A percentile compares a stretch with the other conserved stretches of the same genome.
Evolutionary conservation across 2,113 vertebrate species (phyloP).

Genomic region (Orientallactaga bullata): DNA sequence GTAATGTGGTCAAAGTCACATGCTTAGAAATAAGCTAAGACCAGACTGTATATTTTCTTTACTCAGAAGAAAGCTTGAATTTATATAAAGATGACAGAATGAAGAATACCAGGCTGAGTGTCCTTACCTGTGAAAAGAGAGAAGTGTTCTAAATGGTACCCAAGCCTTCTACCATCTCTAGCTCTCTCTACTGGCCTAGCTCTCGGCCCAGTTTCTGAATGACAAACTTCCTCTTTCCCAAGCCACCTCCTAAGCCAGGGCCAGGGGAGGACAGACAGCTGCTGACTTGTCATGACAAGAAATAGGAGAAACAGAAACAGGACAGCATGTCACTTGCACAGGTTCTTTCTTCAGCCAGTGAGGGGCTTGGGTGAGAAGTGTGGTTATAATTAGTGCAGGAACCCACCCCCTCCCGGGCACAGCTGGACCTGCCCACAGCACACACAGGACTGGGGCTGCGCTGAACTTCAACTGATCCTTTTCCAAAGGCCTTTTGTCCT

Average conservation of each 20-base stretch:
- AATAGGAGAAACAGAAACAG: slow-evolving; percentile 64
- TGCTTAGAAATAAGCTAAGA: neutral
- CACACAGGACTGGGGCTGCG: neutral
- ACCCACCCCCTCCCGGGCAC: neutral
- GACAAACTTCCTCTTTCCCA: neutral
- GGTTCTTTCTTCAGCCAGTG: slow-evolving; percentile 66
- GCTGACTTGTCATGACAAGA: slow-evolving; percentile 65
- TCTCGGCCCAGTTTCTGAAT: neutral
- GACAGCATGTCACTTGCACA: slow-evolving; percentile 43
- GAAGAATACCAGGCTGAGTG: neutral
- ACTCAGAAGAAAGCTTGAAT: neutral
- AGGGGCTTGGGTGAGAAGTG: slow-evolving; percentile 54
- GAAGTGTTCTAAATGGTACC: neutral
- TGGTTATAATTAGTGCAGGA: slow-evolving; percentile 61
- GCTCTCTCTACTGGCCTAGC: neutral
- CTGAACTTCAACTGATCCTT: slow-evolving; percentile 37
- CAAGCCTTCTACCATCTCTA: neutral
- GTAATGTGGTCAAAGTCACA: neutral
- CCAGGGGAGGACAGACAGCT: slow-evolving; percentile 49
- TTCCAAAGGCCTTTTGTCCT: slow-evolving; percentile 52
- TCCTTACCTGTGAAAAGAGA: slow-evolving; percentile 19
- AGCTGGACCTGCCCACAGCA: neutral
- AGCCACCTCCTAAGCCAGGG: neutral
- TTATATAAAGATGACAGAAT: neutral
- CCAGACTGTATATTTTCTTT: slow-evolving; percentile 5